phyloP scores from a whole-genome alignment of 2,797 vertebrate species.

The Poliocrania exsul region DNA sequence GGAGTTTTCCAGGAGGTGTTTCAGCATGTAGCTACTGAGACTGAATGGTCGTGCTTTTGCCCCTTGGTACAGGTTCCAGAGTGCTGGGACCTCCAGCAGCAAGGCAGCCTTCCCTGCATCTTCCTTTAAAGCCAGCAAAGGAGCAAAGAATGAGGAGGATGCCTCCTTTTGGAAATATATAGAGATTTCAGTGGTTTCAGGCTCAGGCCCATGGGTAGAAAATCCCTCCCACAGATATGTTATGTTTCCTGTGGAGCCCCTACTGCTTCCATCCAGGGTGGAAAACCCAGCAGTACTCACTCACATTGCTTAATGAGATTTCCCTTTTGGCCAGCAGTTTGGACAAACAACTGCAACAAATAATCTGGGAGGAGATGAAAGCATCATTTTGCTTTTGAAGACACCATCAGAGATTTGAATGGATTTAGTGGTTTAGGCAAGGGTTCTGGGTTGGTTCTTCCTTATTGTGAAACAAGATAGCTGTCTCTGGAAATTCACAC shows the following conservation, averaged over 20 bases:
- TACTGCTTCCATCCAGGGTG: neutral
- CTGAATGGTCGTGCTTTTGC: neutral
- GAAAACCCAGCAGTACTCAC: neutral
- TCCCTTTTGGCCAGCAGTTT: neutral
- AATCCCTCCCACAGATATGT: neutral
- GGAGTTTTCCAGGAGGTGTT: neutral
- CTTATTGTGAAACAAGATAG: conserved; percentile 13
- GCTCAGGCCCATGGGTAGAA: neutral
- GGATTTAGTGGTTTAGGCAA: conserved; percentile 23
- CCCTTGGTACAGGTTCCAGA: neutral
- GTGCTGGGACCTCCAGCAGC: neutral
- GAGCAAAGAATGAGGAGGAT: neutral
- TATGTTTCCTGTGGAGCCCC: neutral
- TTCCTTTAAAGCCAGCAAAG: neutral
- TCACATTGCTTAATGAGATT: neutral
- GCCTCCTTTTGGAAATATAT: neutral
- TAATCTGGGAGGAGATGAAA: conserved; percentile 11
- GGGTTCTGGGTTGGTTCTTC: conserved; percentile 14
- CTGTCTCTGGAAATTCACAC: neutral
- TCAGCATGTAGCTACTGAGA: neutral
- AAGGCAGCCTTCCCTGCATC: neutral
- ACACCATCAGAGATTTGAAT: conserved; percentile 2
- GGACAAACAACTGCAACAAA: neutral
- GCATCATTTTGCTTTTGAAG: neutral
- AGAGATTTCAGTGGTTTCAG: neutral